A percentile compares a stretch with the other conserved stretches of the same genome.
Evolutionary conservation across 2,888 invertebrate species (phyloP).

Genomic region (Epiblema foenella): DNA sequence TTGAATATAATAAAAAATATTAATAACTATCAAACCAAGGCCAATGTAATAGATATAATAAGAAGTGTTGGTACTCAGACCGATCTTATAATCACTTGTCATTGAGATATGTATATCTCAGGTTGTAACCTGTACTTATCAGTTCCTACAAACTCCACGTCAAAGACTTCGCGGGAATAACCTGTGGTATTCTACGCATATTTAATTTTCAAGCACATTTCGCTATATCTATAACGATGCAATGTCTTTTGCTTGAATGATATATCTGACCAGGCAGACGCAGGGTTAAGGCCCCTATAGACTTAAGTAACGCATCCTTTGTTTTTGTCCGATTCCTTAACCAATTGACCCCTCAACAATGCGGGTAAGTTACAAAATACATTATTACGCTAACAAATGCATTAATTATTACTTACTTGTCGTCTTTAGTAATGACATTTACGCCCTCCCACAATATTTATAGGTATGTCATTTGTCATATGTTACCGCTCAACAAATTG

Average conservation of each 20-base stretch:
- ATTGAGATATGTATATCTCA: no score
- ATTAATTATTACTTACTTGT: slow-evolving; percentile 20
- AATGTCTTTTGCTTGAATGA: no score
- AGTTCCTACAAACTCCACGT: not conserved
- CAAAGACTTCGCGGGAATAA: not conserved
- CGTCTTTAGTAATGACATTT: slow-evolving; percentile 27
- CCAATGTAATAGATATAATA: not conserved
- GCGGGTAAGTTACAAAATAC: slow-evolving; percentile 67
- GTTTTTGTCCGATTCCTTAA: slow-evolving; percentile 74
- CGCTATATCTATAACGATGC: no score
- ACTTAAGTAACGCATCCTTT: slow-evolving; percentile 47
- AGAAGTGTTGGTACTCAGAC: no score
- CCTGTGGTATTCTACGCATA: no score
- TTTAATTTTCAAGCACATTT: no score
- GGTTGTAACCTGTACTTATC: not conserved
- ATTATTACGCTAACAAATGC: slow-evolving; percentile 22
- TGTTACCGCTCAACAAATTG: slow-evolving; percentile 6
- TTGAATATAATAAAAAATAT: no score
- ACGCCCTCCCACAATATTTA: not conserved
- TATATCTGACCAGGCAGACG: not conserved
- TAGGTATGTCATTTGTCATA: slow-evolving; percentile 17
- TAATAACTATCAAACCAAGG: no score
- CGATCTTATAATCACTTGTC: no score
- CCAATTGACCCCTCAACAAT: slow-evolving; percentile 75
- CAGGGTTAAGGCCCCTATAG: slow-evolving; percentile 43